Evolutionary conservation across 2,113 vertebrate species (phyloP).

Genomic region (Stictonetta naevosa): DNA sequence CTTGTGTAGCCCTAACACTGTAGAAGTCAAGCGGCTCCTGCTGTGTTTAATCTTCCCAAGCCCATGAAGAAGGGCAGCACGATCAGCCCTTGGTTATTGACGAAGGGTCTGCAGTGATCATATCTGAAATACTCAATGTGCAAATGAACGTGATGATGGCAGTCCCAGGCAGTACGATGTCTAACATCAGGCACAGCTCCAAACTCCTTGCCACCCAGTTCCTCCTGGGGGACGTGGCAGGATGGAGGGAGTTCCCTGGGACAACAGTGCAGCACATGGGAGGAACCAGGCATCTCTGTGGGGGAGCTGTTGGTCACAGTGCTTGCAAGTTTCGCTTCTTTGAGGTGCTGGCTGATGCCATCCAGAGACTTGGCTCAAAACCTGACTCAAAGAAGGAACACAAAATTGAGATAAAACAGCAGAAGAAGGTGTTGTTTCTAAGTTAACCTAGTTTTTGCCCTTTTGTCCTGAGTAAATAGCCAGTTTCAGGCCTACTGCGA

Average conservation of each 20-base stretch:
- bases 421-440: neutral
- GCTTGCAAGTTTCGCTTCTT: neutral
- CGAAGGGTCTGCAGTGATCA: neutral
- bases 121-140: neutral
- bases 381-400: too few species aligned
- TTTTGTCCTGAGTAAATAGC: neutral
- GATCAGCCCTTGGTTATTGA: neutral
- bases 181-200: accelerated
- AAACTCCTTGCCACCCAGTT: too few species aligned
- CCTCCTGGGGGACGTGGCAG: neutral
- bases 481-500: neutral
- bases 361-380: neutral
- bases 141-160: neutral
- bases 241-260: neutral
- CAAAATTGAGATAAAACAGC: neutral
- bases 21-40: neutral
- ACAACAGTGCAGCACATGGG: accelerated
- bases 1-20: neutral
- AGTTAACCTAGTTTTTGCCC: neutral
- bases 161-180: neutral
- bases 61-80: neutral
- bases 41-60: neutral
- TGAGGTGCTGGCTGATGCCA: neutral
- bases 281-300: too few species aligned
- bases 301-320: neutral